Base-by-base conservation (phyloP, 2,888 invertebrate species). In the Limnephilus rhombicus region DNA sequence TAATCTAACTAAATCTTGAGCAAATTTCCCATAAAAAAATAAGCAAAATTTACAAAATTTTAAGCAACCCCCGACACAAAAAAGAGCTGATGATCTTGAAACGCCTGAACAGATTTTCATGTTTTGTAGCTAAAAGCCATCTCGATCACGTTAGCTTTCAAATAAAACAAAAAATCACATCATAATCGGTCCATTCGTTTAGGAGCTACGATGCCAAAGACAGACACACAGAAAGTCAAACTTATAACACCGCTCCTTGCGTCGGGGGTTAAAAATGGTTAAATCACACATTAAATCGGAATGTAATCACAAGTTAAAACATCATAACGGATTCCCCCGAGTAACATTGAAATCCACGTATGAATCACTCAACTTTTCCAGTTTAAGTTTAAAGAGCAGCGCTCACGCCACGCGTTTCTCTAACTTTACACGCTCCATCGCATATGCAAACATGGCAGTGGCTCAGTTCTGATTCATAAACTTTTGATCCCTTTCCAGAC, bases 391-490 rank as follows among this genome's bases (percentile, higher is more conserved):
- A 37, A 80, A 80, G 37, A 31, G 80, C 68, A 80, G 24, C 34
- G n/a, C 29, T 80, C 34, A n/a, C 12, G 53, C 80, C 41, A 80
- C 37, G 34, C 88, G 80, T 89, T 45, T 37, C 80, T 34, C 88
- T 80, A 89, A 80, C 88, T 89, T 80, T 41, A 37, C 80, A 53
- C 80, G 80, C 29, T 80, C 80, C 88, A 80, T 89, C n/a, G 34
- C 41, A 80, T 41, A 89, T 89, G 88, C 88, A 89, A 68, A 89
- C 88, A 89, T 68, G 24, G 18, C 53, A 53, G 49, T 87, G 90
- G 86, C 90, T 92, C 86, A 87, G 53, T 90, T 86, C 83, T 81
- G 90, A 92, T 91, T 91, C 90, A 92, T 92, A 83, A 92, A 91
- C 92, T 91, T 91, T 91, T 89, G 89, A 92, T 91, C 90, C 90